These are phyloP conservation scores for Alethe diademata DNA, from an alignment of 2,113 vertebrate species.

Conservation along the genomic window DNA sequence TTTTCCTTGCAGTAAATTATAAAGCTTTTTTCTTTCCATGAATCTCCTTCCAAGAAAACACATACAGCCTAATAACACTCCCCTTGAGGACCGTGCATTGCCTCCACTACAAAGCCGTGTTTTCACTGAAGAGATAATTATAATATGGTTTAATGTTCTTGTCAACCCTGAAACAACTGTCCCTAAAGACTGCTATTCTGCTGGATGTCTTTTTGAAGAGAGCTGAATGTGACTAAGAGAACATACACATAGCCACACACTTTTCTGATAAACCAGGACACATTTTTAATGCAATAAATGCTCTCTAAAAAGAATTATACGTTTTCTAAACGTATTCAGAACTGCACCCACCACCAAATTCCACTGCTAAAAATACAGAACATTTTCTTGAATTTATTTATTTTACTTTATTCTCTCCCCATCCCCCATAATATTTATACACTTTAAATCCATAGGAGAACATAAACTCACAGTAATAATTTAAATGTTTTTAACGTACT, in stretches of 20 bases:
- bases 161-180: constrained; percentile 58
- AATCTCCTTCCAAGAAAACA: constrained; percentile 61
- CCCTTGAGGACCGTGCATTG: constrained; percentile 33
- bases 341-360: not conserved
- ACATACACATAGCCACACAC: not conserved
- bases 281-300: not conserved
- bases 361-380: not conserved
- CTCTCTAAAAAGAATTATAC: not conserved
- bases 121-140: constrained; percentile 67
- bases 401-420: not conserved
- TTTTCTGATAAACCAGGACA: not conserved
- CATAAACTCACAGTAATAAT: not conserved
- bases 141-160: constrained; percentile 69
- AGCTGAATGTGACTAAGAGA: constrained; percentile 38
- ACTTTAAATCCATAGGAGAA: not conserved
- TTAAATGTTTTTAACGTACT: constrained; percentile 12
- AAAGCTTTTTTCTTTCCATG: constrained; percentile 64
- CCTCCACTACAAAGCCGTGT: constrained; percentile 50
- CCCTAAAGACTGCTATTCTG: constrained; percentile 53
- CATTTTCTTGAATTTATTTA: not conserved
- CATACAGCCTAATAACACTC: constrained; percentile 55
- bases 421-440: not conserved
- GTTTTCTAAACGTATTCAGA: not conserved
- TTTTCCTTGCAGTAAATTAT: constrained; percentile 55
- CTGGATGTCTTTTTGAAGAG: constrained; percentile 47